phyloP scores from a whole-genome alignment of 2,888 invertebrate species.

The Pollenia labialis region DNA sequence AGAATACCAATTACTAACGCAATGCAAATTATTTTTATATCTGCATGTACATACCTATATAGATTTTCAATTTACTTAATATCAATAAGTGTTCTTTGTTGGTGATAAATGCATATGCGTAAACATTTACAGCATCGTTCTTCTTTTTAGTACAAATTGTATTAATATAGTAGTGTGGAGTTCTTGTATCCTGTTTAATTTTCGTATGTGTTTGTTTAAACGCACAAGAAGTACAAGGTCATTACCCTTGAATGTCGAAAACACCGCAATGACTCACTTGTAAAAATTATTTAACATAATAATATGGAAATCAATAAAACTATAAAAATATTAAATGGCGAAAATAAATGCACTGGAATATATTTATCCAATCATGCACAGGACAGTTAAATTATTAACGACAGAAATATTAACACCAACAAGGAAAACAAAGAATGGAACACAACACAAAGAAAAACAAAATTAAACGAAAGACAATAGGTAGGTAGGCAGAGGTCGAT shows the following conservation, averaged over 20 bases:
- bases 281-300: conserved; percentile 4
- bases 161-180: not conserved
- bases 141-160: not conserved
- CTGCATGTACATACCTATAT: too few relatives aligned
- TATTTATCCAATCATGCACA: not conserved
- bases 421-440: conserved; percentile 40
- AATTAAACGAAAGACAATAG: conserved; percentile 4
- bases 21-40: too few relatives aligned
- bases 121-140: not conserved
- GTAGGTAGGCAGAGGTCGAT: conserved; percentile 53
- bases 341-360: not conserved
- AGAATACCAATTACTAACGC: too few relatives aligned
- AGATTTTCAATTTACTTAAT: too few relatives aligned
- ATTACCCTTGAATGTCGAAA: conserved; percentile 47
- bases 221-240: conserved; percentile 53
- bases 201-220: conserved; percentile 26
- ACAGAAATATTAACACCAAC: conserved; percentile 1
- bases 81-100: conserved; percentile 2
- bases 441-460: conserved; percentile 6
- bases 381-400: not conserved
- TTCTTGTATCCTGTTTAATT: conserved; percentile 39
- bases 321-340: not conserved
- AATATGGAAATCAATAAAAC: not conserved
- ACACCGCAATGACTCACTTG: conserved; percentile 56
- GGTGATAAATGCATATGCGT: not conserved